phyloP scores from a whole-genome alignment of 2,888 invertebrate species.

The Clunio marinus region DNA sequence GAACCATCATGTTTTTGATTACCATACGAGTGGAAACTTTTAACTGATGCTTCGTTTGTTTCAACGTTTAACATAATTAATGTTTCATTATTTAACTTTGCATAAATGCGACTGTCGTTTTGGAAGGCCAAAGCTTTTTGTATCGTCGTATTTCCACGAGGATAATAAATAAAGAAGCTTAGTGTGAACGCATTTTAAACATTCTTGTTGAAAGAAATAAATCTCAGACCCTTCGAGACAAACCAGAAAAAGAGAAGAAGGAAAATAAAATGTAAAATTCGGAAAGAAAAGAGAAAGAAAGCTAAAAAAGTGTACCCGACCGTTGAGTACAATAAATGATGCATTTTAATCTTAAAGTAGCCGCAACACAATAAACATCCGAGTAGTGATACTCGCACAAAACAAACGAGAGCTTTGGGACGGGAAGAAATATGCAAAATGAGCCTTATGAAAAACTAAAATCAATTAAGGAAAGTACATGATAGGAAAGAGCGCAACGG shows the following conservation, averaged over 20 bases:
- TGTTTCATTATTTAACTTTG: no score
- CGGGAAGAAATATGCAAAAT: not conserved
- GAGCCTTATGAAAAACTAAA: constrained; percentile 10
- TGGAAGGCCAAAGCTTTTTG: no score
- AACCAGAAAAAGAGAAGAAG: not conserved
- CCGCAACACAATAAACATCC: constrained; percentile 7
- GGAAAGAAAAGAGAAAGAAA: no score
- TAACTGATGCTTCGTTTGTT: no score
- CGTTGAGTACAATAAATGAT: constrained; percentile 36
- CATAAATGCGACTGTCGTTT: no score
- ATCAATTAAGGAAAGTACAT: constrained; percentile 11
- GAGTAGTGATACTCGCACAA: not conserved
- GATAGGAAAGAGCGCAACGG: not conserved
- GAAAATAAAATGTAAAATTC: no score
- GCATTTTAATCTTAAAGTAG: constrained; percentile 33
- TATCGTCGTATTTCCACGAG: no score
- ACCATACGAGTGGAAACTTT: no score
- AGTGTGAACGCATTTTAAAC: constrained; percentile 23
- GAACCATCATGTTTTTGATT: no score
- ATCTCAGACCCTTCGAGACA: constrained; percentile 2
- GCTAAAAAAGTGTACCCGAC: constrained; percentile 21
- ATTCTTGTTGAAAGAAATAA: constrained; percentile 28
- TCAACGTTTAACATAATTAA: no score
- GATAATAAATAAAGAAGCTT: constrained; percentile 32
- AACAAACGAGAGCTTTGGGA: not conserved